Percentiles rank a stretch among this genome's conserved stretches.
Conservation (phyloP, 2,113 vertebrate genomes). For the Pollachius pollachius region DNA sequence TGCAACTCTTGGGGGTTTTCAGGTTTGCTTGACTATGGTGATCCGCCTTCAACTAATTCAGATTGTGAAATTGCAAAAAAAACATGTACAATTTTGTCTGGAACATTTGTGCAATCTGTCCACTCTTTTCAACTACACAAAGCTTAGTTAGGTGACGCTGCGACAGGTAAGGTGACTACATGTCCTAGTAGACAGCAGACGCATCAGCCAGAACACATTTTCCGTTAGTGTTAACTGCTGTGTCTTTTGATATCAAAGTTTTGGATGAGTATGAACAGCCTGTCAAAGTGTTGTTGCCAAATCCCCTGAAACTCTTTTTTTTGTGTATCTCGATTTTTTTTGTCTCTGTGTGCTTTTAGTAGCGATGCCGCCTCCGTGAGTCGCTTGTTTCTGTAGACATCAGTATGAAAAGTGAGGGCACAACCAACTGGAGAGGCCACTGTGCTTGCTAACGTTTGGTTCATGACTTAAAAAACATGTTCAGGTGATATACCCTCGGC, state of each 20-base stretch:
- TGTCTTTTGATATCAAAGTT: conserved; percentile 58
- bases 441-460: conserved; percentile 99
- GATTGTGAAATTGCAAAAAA: conserved; percentile 1
- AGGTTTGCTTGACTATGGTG: conserved; percentile 23
- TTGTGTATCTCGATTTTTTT: conserved; percentile 99
- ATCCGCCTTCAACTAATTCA: conserved; percentile 8
- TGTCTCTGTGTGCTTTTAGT: conserved; percentile 99
- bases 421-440: conserved; percentile 98
- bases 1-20: background rate
- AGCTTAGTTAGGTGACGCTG: conserved; percentile 42
- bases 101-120: background rate
- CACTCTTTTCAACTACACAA: conserved; percentile 3
- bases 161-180: conserved; percentile 62
- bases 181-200: conserved; percentile 37
- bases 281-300: conserved; percentile 92
- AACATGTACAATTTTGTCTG: conserved; percentile 2
- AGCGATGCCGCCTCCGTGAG: conserved; percentile 99
- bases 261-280: conserved; percentile 90
- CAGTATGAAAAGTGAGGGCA: conserved; percentile 99
- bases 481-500: conserved; percentile 99
- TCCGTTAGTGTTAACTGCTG: conserved; percentile 39
- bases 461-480: conserved; percentile 99
- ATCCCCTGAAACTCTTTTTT: conserved; percentile 94
- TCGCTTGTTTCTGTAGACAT: conserved; percentile 99
- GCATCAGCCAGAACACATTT: conserved; percentile 41